Percentiles rank a stretch among this genome's conserved stretches.
These are phyloP conservation scores for Coregonus ussuriensis DNA, from an alignment of 2,797 vertebrate species.

Conservation along the genomic window DNA sequence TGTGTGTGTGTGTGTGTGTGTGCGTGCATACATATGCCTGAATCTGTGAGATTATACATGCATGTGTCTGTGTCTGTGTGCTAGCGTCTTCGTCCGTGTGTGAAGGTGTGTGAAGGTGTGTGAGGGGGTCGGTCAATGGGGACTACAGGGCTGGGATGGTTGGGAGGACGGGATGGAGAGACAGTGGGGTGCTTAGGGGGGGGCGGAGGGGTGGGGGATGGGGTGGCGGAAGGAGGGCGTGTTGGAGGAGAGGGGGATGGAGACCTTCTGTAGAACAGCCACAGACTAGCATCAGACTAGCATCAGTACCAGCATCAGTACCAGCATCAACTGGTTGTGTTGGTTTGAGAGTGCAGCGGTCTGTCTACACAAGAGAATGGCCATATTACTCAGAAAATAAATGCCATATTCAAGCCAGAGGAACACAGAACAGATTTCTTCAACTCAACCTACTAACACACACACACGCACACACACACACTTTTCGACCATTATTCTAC, in stretches of 20 bases:
- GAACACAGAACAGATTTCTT: neutral
- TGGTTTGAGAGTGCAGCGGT: no score
- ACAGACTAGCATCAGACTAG: neutral
- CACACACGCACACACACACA: neutral
- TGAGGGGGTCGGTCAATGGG: slow-evolving; percentile 49
- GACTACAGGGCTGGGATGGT: slow-evolving; percentile 47
- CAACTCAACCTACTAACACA: neutral
- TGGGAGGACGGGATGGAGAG: slow-evolving; percentile 44
- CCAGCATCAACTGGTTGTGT: neutral
- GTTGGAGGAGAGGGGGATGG: neutral
- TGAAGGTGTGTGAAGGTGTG: slow-evolving; percentile 5
- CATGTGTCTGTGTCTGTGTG: neutral
- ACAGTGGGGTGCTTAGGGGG: slow-evolving; percentile 38
- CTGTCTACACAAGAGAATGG: no score
- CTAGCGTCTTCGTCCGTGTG: slow-evolving; percentile 6
- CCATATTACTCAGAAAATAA: neutral
- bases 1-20: no score
- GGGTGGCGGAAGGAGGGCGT: neutral
- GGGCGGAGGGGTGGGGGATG: neutral
- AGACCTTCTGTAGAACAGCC: slow-evolving; percentile 5
- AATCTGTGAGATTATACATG: neutral
- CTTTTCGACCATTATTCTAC: no score
- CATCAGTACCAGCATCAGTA: no score
- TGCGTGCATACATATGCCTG: no score
- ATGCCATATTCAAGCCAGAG: neutral